These are phyloP conservation scores for Corydoras sp. DNA, from an alignment of 2,113 vertebrate species.

Conservation along the genomic window DNA sequence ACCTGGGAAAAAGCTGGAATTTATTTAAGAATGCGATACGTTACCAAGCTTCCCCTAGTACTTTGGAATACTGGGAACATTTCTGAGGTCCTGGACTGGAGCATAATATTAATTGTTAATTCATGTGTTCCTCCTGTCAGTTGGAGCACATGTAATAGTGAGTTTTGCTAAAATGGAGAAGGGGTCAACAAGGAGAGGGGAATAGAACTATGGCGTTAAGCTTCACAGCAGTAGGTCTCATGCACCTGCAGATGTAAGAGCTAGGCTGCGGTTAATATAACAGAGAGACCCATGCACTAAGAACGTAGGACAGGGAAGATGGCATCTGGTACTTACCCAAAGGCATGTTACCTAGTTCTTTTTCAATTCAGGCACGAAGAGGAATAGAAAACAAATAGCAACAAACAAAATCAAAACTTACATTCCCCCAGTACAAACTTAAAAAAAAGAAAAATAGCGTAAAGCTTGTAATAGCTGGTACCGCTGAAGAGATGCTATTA, in stretches of 20 bases:
- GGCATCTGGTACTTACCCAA: conserved; percentile 80
- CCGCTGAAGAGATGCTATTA: too few relatives aligned
- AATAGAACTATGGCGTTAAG: conserved; percentile 46
- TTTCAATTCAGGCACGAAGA: conserved; percentile 73
- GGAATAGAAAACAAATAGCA: conserved; percentile 62
- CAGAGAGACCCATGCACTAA: conserved; percentile 74
- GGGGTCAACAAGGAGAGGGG: neutral
- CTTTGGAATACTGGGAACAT: too few relatives aligned
- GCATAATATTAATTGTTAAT: conserved; percentile 44
- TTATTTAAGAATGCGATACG: too few relatives aligned
- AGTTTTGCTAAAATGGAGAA: conserved; percentile 29
- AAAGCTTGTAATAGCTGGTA: too few relatives aligned
- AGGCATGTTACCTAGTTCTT: conserved; percentile 94
- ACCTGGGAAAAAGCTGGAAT: neutral
- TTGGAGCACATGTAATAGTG: conserved; percentile 47
- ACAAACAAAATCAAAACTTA: neutral
- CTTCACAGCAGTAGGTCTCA: conserved; percentile 56
- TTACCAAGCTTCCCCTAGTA: too few relatives aligned
- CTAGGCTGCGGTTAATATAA: conserved; percentile 54
- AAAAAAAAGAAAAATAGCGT: too few relatives aligned
- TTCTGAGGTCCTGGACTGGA: neutral
- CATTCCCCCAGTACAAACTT: too few relatives aligned
- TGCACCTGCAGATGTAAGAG: conserved; percentile 56
- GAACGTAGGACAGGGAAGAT: conserved; percentile 53
- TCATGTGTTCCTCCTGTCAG: neutral